Evolutionary conservation across 2,113 vertebrate species (phyloP), one percentile per base, ranked within the genome.

Genomic region (Myrmecobius fasciatus): DNA sequence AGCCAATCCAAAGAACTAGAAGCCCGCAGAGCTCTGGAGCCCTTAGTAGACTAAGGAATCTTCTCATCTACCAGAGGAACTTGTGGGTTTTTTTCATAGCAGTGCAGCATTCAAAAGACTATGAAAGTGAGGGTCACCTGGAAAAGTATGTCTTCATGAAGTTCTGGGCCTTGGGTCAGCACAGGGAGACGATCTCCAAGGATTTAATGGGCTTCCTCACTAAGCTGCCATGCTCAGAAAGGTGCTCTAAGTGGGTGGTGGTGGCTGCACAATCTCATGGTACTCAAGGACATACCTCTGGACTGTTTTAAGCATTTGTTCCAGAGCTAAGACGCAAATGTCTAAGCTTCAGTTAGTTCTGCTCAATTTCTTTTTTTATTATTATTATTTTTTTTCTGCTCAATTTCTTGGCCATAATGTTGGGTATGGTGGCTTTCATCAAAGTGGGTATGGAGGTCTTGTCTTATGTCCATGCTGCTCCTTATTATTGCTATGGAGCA

Each of bases 231-330:
- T 53, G 53, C 20, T 51, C 54, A 93, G 93, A 95, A 88, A 97
- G 97, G 52, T 92, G 46, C 12, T 96, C 96, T 92, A 97, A 97
- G 88, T 89, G 97, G 11, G 97, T 98, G 17, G 3, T 98, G 20
- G 43, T 97, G 26, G 96, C 96, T 3, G 95, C 97, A 48, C 94
- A 96, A 14, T 52, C 88, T 91, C n/a, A 60, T 97, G 95, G 95
- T 97, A 52, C 92, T 98, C 60, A 97, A 98, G 52, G 97, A 98
- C 93, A 95, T 97, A n/a, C 96, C 97, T 8, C 91, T 97, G 93
- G 97, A 97, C 83, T 96, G 94, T 0, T 89, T 98, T 83, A 96
- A 97, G 91, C 95, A 97, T 52, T 75, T 97, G 46, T 95, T 98
- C 97, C 96, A 2, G 92, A 0, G 89, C 97, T 53, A 95, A 94